Base-by-base conservation (phyloP, 1,140 invertebrate species). In the Asobara japonica region DNA sequence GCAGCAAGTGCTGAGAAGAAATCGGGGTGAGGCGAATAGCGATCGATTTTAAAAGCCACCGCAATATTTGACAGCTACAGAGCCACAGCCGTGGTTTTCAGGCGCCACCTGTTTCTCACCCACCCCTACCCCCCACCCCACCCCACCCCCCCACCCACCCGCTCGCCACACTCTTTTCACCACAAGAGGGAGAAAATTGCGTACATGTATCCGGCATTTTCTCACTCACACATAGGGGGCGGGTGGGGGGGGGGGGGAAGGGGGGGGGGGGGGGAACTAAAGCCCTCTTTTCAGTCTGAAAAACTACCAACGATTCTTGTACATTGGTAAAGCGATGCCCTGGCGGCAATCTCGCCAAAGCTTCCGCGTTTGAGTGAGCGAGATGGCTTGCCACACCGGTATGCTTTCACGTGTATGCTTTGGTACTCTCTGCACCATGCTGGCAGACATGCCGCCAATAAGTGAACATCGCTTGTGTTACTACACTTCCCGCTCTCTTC, bases 371-470 rank as follows among this genome's bases (percentile, higher is more conserved):
- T 36, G 31, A 18, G 31, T 18, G 36, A 64, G 25, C 16, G 29
- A 29, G 16, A 30, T 16, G 6, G 61, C 3, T 31, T 64, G 1
- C 6, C 31, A 45, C 41, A 45, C n/a, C 16, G 41, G 41, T 3
- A 16, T n/a, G 3, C 11, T 45, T 45, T 45, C 41, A 45, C 41
- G 41, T 45, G 41, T n/a, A 45, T 45, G 22, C 29, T 64, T 16
- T 30, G 10, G n/a, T 31, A 64, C 29, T 11, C 56, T 41, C 71
- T 80, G 85, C 83, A 84, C 86, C 86, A 86, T 86, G 80, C 85
- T 80, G 85, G 81, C 82, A 86, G 81, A 87, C 85, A 87, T 84
- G 84, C 84, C 82, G 78, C 85, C 85, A 87, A 87, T 87, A 87
- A 87, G 84, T 83, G 86, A 87, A 85, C 86, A 85, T 86, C 83